Evolutionary conservation across 37 sponge, comb jelly and placozoan species (phyloP).

Genomic region (Cladorhizidae sp.): DNA sequence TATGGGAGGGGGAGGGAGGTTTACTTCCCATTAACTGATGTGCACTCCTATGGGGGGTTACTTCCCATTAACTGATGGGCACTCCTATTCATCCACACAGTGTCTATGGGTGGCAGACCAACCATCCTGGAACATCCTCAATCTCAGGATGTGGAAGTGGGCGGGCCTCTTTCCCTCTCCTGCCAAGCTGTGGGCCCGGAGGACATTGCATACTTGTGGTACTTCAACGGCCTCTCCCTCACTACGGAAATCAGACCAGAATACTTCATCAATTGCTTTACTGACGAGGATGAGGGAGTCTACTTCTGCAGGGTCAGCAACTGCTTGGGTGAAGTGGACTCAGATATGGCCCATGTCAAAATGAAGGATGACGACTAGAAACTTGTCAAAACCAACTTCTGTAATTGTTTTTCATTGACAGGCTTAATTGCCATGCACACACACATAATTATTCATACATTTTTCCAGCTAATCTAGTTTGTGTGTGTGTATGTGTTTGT

Average conservation of each 20-base stretch:
- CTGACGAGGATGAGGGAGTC: conserved; percentile 60
- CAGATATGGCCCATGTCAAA: conserved; percentile 21
- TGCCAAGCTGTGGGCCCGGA: conserved; percentile 5
- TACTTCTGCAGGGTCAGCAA: conserved; percentile 44
- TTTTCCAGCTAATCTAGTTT: background rate
- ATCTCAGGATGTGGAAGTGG: conserved; percentile 25
- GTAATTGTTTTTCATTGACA: background rate
- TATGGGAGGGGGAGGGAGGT: too few species aligned
- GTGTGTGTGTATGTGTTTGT: background rate
- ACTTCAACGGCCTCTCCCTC: conserved; percentile 59
- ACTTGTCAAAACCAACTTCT: background rate
- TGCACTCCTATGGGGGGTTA: too few species aligned
- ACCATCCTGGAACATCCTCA: conserved; percentile 34
- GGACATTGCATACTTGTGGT: conserved; percentile 36
- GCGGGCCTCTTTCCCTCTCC: conserved; percentile 29
- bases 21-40: too few species aligned
- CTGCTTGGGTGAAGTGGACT: background rate
- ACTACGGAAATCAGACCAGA: conserved; percentile 15
- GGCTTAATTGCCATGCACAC: too few species aligned
- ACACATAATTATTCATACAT: too few species aligned
- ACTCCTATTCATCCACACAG: too few species aligned
- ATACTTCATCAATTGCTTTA: conserved; percentile 45
- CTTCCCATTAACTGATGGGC: too few species aligned
- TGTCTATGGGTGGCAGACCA: background rate
- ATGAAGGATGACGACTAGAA: conserved; percentile 10